Conservation (phyloP, 2,888 invertebrate genomes). For the Timema podura region DNA sequence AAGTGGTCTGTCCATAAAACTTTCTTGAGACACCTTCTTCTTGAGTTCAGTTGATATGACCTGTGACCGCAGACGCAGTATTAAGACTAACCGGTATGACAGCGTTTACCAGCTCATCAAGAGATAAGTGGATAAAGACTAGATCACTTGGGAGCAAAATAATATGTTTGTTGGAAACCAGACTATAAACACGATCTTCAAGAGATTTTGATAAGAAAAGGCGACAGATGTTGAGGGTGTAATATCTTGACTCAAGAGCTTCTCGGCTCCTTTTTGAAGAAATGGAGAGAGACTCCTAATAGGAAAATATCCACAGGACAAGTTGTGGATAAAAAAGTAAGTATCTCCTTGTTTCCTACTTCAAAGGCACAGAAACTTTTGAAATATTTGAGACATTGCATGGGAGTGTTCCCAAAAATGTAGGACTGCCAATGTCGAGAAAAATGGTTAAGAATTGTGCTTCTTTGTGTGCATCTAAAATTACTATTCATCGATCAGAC, state of each 20-base stretch:
- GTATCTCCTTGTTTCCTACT: background rate
- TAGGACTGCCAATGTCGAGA: conserved; percentile 5
- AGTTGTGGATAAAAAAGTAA: background rate
- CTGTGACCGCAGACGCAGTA: background rate
- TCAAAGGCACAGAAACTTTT: conserved; percentile 5
- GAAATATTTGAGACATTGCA: background rate
- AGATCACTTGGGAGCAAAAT: conserved; percentile 12
- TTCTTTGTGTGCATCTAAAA: conserved; percentile 6
- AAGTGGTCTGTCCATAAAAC: conserved; percentile 12
- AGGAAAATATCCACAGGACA: background rate
- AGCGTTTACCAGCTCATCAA: background rate
- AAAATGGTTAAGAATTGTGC: conserved; percentile 2
- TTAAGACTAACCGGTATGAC: conserved; percentile 13
- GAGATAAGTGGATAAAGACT: background rate
- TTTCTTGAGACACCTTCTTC: background rate
- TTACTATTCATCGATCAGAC: conserved; percentile 4
- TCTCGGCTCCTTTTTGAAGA: conserved; percentile 8
- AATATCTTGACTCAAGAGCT: conserved; percentile 8
- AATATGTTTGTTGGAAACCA: conserved; percentile 14
- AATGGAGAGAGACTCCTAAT: conserved; percentile 7
- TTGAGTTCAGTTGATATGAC: background rate
- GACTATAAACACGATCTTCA: conserved; percentile 5
- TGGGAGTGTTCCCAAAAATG: background rate
- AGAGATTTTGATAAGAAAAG: background rate
- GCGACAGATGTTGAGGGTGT: background rate